Conservation (phyloP, 2,797 vertebrate genomes). For the Acanthornis magna region DNA sequence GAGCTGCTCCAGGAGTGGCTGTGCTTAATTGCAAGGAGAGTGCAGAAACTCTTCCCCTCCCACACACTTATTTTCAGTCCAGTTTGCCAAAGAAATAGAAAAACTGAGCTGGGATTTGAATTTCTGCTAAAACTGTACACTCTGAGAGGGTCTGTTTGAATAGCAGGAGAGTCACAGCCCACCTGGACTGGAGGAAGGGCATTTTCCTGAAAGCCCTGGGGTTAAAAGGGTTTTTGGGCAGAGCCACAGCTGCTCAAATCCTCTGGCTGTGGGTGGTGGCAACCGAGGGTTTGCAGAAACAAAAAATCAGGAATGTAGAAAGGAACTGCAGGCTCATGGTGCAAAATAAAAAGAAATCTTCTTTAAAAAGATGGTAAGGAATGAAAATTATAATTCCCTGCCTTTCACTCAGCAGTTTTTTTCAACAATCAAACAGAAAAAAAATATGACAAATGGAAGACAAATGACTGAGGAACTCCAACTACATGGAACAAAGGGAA, state of each 20-base stretch:
- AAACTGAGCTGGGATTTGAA: background rate
- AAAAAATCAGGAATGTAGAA: background rate
- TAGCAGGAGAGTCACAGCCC: background rate
- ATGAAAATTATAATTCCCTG: background rate
- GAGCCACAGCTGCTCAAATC: background rate
- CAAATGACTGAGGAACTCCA: background rate
- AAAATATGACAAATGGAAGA: background rate
- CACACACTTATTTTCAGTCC: background rate
- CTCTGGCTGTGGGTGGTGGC: background rate
- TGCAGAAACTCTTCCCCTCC: background rate
- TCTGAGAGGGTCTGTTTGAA: background rate
- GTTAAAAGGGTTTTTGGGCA: background rate
- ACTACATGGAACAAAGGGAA: background rate
- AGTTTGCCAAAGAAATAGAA: background rate
- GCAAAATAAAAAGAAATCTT: background rate
- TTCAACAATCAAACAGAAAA: background rate
- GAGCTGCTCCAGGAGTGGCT: background rate
- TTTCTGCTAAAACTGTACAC: background rate
- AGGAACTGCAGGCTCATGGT: background rate
- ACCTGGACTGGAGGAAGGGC: background rate
- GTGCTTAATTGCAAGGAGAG: background rate
- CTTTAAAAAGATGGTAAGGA: background rate
- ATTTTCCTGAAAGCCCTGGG: background rate
- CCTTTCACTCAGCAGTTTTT: background rate
- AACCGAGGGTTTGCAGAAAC: background rate